Evolutionary conservation across 1,140 invertebrate species (phyloP).

Genomic region (Coboldia fuscipes): DNA sequence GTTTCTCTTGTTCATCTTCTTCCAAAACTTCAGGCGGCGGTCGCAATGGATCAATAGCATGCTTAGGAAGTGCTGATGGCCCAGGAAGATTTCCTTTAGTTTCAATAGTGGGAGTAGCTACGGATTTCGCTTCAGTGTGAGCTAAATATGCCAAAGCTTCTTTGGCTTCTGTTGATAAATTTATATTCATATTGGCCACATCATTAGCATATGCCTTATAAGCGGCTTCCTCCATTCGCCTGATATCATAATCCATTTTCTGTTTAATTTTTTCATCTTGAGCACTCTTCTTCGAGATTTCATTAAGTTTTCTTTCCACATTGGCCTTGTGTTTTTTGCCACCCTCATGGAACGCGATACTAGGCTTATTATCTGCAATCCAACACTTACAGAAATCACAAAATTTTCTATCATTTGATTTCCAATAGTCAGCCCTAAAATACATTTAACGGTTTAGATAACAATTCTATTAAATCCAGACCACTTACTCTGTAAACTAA

Average conservation of each 20-base stretch:
- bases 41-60: conserved; percentile 14
- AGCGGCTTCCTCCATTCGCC: conserved; percentile 75
- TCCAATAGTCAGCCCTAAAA: conserved; percentile 89
- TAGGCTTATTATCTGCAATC: conserved; percentile 93
- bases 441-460: no score
- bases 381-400: conserved; percentile 98
- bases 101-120: not conserved
- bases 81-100: conserved; percentile 3
- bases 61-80: conserved; percentile 1
- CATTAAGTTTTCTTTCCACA: conserved; percentile 67
- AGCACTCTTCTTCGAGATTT: conserved; percentile 63
- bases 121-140: conserved; percentile 8
- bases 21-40: conserved; percentile 14
- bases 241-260: conserved; percentile 58
- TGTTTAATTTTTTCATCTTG: conserved; percentile 53
- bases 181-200: conserved; percentile 32
- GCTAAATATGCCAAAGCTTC: conserved; percentile 7
- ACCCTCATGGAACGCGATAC: conserved; percentile 86
- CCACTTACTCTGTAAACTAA: no score
- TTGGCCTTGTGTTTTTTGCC: conserved; percentile 86
- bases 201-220: conserved; percentile 66
- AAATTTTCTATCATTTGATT: conserved; percentile 84
- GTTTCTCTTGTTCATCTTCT: conserved; percentile 19
- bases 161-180: conserved; percentile 28
- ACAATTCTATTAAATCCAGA: no score